Evolutionary conservation across 1,140 invertebrate genomes (phyloP), one percentile per base, ranked within the genome.

Genomic region (Drosophila pachea): DNA sequence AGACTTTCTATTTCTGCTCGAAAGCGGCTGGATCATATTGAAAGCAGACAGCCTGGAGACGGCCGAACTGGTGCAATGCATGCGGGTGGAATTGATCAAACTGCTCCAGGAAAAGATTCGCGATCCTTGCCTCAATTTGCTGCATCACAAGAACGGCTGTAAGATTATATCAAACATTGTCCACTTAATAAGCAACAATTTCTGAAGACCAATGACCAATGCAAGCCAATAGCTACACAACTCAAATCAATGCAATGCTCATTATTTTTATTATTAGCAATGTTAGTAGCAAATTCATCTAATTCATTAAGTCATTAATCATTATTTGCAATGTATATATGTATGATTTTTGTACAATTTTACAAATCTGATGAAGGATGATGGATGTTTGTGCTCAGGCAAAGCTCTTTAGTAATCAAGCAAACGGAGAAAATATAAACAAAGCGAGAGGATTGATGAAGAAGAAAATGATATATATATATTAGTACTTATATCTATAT

Each of bases 21-120:
- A 95, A 90, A 94, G 95, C 87, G 94, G 95, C 6, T 97, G 95
- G 95, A 95, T 97, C 35, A 92, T 94, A 78, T 94, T 97, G 77
- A 92, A 94, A 87, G 94, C 95, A 0, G 92, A 95, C 75, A 92
- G 92, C 64, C 93, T 94, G 69, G 92, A 93, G 89, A 95, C 95
- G n/a, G 94, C 94, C 14, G 94, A 95, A 90, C 92, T 95, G 90
- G 88, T 95, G 33, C 93, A 95, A 89, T 92, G 93, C 49, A 92
- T 96, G 55, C 90, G 95, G 78, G 88, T 90, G 6, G 95, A 96
- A 87, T 88, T 97, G 22, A 91, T 94, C 42, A 92, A 93, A 73
- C 88, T 97, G 53, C 88, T 97, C 47, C 94, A 95, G 88, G 92
- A 94, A 76, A 97, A 96, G 90, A 96, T 96, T 63, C 92, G 93